These are phyloP conservation scores for Gallinago undulata DNA, from an alignment of 2,113 vertebrate genomes.

Conservation along the genomic window DNA sequence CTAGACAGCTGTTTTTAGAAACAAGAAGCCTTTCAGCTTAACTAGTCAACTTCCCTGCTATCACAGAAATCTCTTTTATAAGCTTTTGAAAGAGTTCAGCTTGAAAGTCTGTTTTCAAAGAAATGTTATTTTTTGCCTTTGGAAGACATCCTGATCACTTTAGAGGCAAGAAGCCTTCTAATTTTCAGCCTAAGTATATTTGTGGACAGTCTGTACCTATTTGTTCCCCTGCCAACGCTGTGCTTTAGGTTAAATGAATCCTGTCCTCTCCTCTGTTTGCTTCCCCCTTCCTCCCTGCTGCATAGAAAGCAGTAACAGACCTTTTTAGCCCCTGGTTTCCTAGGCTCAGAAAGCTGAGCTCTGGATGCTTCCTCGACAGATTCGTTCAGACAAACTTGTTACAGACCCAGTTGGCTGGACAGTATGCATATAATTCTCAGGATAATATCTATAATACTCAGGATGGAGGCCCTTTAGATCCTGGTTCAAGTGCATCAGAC, in stretches of 20 bases:
- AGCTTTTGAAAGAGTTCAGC: neutral
- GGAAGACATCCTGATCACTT: neutral
- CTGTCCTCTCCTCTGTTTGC: slow-evolving; percentile 29
- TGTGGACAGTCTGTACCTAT: neutral
- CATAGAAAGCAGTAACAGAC: neutral
- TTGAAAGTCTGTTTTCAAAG: slow-evolving; percentile 21
- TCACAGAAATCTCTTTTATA: slow-evolving; percentile 29
- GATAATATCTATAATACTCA: neutral
- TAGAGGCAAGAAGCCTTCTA: slow-evolving; percentile 11
- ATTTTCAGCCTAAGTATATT: slow-evolving; percentile 41
- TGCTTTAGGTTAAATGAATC: slow-evolving; percentile 35
- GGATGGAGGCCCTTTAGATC: neutral
- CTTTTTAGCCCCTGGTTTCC: neutral
- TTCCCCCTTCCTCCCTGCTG: neutral
- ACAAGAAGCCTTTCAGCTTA: neutral
- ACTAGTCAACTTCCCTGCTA: neutral
- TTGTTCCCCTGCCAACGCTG: neutral
- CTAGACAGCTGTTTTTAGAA: neutral
- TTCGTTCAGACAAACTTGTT: neutral
- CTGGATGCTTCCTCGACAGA: neutral
- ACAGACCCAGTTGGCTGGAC: neutral
- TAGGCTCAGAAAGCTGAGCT: neutral
- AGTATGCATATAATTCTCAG: neutral
- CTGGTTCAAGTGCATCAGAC: neutral
- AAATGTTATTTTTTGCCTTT: neutral